Evolutionary conservation across 2,797 vertebrate species (phyloP).

Genomic region (Threskiornis aethiopicus): DNA sequence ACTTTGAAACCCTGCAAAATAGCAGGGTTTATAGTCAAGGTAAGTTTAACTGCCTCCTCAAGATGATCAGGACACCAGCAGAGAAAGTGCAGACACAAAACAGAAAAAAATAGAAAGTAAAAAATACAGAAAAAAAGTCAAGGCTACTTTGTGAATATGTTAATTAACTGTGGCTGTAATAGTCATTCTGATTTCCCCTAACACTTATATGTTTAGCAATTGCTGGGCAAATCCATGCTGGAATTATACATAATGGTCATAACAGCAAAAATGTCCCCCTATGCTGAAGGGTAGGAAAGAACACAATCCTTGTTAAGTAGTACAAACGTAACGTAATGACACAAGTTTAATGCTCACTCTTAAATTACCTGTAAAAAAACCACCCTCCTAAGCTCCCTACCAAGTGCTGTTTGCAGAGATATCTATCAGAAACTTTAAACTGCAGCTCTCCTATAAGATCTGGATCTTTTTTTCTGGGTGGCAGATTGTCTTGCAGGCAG

Average conservation of each 20-base stretch:
- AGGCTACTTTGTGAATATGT: neutral
- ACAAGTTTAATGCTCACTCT: neutral
- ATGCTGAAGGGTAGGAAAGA: neutral
- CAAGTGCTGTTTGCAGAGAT: neutral
- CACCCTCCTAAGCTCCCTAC: neutral
- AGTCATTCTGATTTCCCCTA: neutral
- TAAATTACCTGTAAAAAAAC: neutral
- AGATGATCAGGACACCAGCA: neutral
- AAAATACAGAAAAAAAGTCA: neutral
- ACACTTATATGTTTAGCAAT: neutral
- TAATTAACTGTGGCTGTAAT: neutral
- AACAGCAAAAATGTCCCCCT: neutral
- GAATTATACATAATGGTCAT: neutral
- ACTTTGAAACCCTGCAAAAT: neutral
- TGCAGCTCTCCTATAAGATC: neutral
- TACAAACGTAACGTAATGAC: neutral
- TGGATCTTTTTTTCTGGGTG: neutral
- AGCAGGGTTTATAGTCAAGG: neutral
- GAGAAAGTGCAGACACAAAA: neutral
- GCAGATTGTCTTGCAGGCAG: neutral
- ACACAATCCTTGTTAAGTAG: neutral
- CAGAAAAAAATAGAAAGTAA: neutral
- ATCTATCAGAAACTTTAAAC: neutral
- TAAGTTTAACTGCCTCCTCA: neutral
- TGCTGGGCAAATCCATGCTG: neutral